Evolutionary conservation across 2,797 vertebrate genomes (phyloP), one percentile per base, ranked within the genome.

Genomic region (Benthosema pterotum): DNA sequence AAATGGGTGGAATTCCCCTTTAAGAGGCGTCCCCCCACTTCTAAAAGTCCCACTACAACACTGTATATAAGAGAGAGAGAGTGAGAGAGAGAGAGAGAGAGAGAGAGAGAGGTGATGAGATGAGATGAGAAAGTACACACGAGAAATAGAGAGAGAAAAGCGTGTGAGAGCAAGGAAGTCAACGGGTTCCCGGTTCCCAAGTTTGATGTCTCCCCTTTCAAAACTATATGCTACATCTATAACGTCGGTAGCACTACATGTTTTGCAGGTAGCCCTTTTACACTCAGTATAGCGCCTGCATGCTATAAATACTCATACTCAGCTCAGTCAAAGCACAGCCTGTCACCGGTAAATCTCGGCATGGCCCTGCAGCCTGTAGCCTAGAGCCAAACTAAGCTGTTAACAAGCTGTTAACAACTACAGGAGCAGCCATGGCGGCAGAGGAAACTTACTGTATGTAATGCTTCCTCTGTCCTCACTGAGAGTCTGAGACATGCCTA

Each of bases 231-330:
- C 72, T 67, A 66, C 72, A 64, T 66, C 60, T 17, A 38, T 11
- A 13, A 32, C 73, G 71, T 78, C 75, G 74, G 81, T 80, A 74
- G 83, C 32, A 79, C n/a, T n/a, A n/a, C 79, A 72, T 83, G 65
- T 64, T 72, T 60, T 42, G 52, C 65, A 48, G 69, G 64, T 50
- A n/a, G 68, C 63, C 63, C 47, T 65, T 51, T 78, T 75, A 53
- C 66, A 63, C 71, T 60, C 62, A 71, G 69, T 66, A 32, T 32
- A 67, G 43, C 15, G 42, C 61, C 42, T 53, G 42, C 61, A 38
- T 53, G 60, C 85, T 87, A 83, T 87, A 87, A 87, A 85, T 83
- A 87, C 79, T 85, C 79, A 64, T 17, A n/a, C n/a, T n/a, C n/a
- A 12, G 70, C 77, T 66, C 57, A 65, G 70, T 76, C 70, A 55